These are phyloP conservation scores for Callipepla californica DNA, from an alignment of 2,113 vertebrate genomes.

Conservation along the genomic window DNA sequence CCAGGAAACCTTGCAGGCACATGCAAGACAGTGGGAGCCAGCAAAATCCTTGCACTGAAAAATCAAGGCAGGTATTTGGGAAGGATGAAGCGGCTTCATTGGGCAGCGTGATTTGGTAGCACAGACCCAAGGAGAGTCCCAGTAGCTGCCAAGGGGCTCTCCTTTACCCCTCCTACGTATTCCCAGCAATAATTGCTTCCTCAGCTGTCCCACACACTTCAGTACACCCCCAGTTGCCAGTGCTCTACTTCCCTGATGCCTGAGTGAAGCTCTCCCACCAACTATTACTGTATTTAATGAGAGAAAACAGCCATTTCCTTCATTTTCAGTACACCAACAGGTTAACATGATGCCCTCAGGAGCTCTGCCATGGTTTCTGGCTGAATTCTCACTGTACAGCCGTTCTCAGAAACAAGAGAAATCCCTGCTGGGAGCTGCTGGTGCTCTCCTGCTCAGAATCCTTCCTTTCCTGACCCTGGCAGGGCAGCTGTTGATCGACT, in stretches of 20 bases:
- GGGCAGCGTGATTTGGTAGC: neutral
- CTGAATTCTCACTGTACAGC: neutral
- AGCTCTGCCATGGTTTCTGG: neutral
- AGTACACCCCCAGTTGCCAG: no score
- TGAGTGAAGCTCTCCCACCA: neutral
- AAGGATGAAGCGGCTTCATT: neutral
- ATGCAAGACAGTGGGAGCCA: neutral
- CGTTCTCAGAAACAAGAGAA: neutral
- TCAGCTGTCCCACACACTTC: no score
- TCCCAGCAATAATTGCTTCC: no score
- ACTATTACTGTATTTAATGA: neutral
- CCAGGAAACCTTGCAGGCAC: neutral
- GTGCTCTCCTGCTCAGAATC: neutral
- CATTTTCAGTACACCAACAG: neutral
- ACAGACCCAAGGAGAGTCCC: neutral
- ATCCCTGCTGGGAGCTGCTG: neutral
- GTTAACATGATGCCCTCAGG: neutral
- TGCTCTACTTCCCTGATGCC: neutral
- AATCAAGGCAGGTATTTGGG: neutral
- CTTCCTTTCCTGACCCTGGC: neutral
- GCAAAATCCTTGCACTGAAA: neutral
- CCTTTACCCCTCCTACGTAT: no score
- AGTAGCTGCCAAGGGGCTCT: neutral
- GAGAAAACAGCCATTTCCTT: neutral
- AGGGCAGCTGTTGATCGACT: neutral